Conservation (phyloP, 2,113 vertebrate species). For the Anguilla japonica region DNA sequence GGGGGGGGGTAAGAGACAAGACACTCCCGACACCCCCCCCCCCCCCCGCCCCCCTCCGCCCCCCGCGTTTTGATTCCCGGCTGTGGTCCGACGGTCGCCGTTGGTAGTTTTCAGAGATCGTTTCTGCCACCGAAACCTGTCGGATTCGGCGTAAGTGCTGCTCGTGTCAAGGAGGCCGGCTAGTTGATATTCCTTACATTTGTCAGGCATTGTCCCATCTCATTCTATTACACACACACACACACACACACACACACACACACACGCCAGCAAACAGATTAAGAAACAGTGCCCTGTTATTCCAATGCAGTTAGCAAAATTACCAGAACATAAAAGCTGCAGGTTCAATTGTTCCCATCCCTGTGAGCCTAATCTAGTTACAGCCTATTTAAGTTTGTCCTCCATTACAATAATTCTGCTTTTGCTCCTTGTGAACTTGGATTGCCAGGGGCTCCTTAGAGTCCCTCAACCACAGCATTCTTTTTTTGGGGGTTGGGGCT, state of each 20-base stretch:
- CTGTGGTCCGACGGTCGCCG: neutral
- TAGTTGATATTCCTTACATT: neutral
- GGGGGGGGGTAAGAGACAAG: neutral
- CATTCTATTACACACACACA: neutral
- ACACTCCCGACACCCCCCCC: neutral
- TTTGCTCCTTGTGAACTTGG: conserved; percentile 45
- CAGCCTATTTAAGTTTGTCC: neutral
- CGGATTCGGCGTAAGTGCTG: neutral
- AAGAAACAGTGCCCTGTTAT: conserved; percentile 7
- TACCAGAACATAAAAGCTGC: neutral
- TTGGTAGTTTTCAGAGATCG: neutral
- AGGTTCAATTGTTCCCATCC: conserved; percentile 12
- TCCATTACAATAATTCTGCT: conserved; percentile 14
- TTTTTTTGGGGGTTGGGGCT: neutral
- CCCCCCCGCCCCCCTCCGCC: too few species aligned
- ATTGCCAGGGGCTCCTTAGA: conserved; percentile 60
- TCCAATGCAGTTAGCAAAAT: conserved; percentile 17
- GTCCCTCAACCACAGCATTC: conserved; percentile 57
- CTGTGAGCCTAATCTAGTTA: neutral
- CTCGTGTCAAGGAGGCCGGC: neutral
- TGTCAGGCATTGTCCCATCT: neutral
- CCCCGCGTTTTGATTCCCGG: neutral
- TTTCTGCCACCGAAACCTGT: neutral
- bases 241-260: neutral
- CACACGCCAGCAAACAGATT: neutral